Evolutionary conservation across 2,113 vertebrate genomes (phyloP), one percentile per base, ranked within the genome.

Genomic region (Butorides virescens): DNA sequence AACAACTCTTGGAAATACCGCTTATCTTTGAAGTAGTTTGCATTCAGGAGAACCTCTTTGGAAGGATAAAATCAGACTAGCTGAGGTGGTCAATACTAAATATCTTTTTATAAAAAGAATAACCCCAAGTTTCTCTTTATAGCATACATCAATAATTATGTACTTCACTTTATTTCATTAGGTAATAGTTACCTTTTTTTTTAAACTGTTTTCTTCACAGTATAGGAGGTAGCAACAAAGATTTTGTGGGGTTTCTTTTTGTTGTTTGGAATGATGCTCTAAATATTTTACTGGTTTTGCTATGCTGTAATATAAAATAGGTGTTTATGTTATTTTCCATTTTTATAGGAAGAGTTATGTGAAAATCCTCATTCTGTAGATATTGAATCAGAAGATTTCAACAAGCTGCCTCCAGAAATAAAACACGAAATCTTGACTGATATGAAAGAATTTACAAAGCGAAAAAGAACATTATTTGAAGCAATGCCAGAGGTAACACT

Each of bases 381-480:
- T 93, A 99, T 99, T 85, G 99, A 99, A 93, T 99, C 99, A 8
- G 99, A 99, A 95, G 99, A 99, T 74, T 99, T 99, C 92, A 95
- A 92, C 68, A 98, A 96, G 65, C 96, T 99, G 49, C 99, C 99
- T 71, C 98, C 98, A 11, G 99, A 99, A 97, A 96, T 99, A 96
- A 99, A 99, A 93, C 99, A 99, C 6, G 99, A 99, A 94, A 99
- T 99, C 42, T 98, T 99, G 78, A 99, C 98, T 88, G 99, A 99
- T 83, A 98, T 99, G 98, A 99, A 99, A 85, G 99, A 99, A 94
- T 98, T 99, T 80, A 98, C 98, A 65, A 99, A 99, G 97, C 97
- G 99, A 93, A 98, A 99, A 30, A 98, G 99, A 73, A 99, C 99
- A 1, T 97, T 99, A 81, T 98, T 98, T 98, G 98, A 99, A 96